Percentiles rank a stretch among this genome's conserved stretches.
phyloP scores from a whole-genome alignment of 2,888 invertebrate genomes.

The Sminthurides aquaticus region DNA sequence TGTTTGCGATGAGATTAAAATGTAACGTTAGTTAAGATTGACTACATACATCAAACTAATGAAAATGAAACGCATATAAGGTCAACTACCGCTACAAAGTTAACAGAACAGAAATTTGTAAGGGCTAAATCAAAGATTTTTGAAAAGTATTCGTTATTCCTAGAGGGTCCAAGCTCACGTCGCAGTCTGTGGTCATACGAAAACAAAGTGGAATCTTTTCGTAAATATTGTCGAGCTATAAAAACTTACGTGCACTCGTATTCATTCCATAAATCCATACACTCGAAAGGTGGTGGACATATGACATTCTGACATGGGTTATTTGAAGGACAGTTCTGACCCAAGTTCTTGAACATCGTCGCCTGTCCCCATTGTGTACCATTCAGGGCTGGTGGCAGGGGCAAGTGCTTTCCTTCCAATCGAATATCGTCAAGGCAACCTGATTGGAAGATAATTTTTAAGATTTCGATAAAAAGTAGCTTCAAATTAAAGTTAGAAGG shows the following conservation, averaged over 20 bases:
- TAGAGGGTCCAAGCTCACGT: not conserved
- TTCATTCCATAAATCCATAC: conserved; percentile 95
- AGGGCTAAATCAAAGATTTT: too few relatives aligned
- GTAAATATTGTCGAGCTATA: not conserved
- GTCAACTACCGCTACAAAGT: too few relatives aligned
- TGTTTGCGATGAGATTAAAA: too few relatives aligned
- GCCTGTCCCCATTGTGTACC: conserved; percentile 94
- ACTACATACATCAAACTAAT: too few relatives aligned
- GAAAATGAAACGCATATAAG: too few relatives aligned
- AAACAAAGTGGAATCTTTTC: not conserved
- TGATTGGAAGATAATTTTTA: too few relatives aligned
- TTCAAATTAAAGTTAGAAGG: not conserved
- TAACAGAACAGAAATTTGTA: too few relatives aligned
- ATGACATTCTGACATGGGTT: conserved; percentile 91
- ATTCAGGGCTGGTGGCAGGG: conserved; percentile 87
- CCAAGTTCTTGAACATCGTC: conserved; percentile 84
- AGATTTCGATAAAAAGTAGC: not conserved
- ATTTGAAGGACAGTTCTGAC: conserved; percentile 86
- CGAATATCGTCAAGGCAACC: conserved; percentile 76
- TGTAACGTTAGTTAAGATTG: too few relatives aligned
- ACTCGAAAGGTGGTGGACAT: conserved; percentile 87
- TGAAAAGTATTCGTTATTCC: too few relatives aligned
- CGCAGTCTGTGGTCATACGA: not conserved
- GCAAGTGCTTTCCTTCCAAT: conserved; percentile 88
- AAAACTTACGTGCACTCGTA: conserved; percentile 94